Conservation (phyloP, 2,797 vertebrate genomes). For the Mormyrus proboscirostris region DNA sequence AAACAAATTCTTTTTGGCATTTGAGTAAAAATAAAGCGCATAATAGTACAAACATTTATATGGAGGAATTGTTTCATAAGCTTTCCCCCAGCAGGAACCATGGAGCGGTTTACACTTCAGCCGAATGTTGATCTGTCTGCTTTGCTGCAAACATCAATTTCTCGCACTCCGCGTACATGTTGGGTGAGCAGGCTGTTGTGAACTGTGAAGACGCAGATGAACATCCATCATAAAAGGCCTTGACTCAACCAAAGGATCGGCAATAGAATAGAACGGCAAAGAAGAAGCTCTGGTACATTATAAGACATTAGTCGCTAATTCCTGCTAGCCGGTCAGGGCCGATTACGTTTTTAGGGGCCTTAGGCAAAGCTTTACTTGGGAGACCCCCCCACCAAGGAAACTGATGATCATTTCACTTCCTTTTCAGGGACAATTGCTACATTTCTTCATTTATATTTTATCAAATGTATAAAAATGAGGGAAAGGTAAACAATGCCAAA, state of each 20-base stretch:
- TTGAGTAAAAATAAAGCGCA: neutral
- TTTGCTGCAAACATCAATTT: neutral
- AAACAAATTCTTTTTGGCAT: neutral
- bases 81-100: neutral
- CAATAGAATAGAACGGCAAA: neutral
- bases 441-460: neutral
- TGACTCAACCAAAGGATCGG: neutral
- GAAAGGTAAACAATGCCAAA: neutral
- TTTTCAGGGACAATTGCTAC: neutral
- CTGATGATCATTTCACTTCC: neutral
- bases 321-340: neutral
- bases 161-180: neutral
- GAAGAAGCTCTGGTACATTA: neutral
- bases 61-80: neutral
- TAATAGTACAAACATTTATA: neutral
- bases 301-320: neutral
- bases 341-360: neutral
- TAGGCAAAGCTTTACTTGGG: neutral
- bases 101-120: neutral
- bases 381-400: neutral
- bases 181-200: neutral
- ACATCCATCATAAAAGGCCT: neutral
- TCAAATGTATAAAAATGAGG: neutral
- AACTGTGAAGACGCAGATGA: neutral
- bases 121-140: neutral